Evolutionary conservation across 2,797 vertebrate genomes (phyloP), one percentile per base, ranked within the genome.

Genomic region (Eulemur coronatus): DNA sequence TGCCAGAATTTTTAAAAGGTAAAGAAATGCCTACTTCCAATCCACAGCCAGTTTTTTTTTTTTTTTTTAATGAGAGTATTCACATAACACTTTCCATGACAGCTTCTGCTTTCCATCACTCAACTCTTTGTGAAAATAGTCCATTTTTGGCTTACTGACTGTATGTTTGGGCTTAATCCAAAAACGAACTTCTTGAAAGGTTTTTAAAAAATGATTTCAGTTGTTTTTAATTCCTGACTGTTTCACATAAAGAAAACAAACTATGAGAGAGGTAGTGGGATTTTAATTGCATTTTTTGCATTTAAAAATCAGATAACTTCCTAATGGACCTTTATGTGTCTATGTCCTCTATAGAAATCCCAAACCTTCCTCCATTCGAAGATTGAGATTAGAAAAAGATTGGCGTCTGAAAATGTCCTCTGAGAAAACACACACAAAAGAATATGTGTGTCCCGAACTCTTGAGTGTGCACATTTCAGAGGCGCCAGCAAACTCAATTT

Each of bases 31-130:
- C 92, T 84, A 90, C 38, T 91, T 96, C 67, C 61, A 95, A 63
- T 73, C 75, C 52, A 91, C 38, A 91, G 90, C 33, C 92, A 79
- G 24, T 85, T 94, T 75, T 43, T 30, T 61, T 91, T 79, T n/a
- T 93, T 96, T 70, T 87, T 93, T 94, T 86, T 88, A 94, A 96
- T 96, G 90, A 95, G 93, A 96, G 75, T 73, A 95, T 97, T 98
- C 97, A 96, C 96, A 84, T 98, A 96, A 97, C 97, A 97, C 96
- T 97, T 97, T 95, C 87, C 96, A 72, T 95, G 97, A 98, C 97
- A 96, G 93, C 26, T 70, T 95, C 98, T 98, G 98, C 92, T 97
- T 98, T 97, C 97, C 96, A 95, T 98, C 98, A 98, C 92, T 98
- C 97, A 96, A 81, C 98, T 96, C 97, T 98, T 94, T 95, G 97